phyloP scores from a whole-genome alignment of 2,888 invertebrate species.

The Scaptomyza tumidula region DNA sequence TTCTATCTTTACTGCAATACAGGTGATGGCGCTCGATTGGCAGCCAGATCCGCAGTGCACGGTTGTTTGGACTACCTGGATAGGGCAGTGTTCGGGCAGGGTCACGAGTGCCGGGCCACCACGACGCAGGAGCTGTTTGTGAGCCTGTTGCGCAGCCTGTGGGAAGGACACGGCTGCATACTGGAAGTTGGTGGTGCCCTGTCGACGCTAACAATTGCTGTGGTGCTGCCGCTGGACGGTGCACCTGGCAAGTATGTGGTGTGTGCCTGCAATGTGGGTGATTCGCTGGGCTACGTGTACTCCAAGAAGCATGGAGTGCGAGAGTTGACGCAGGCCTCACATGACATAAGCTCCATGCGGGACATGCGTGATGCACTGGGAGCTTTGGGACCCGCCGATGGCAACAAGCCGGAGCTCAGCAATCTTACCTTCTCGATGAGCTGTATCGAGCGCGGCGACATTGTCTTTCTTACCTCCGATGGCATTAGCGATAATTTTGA shows the following conservation, averaged over 20 bases:
- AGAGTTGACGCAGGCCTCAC: conserved; percentile 93
- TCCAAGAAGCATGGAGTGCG: conserved; percentile 90
- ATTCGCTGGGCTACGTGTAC: conserved; percentile 95
- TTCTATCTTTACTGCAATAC: conserved; percentile 52
- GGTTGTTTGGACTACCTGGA: conserved; percentile 93
- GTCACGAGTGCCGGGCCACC: conserved; percentile 83
- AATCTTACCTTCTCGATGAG: conserved; percentile 94
- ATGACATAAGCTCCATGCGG: conserved; percentile 91
- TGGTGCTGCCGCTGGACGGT: conserved; percentile 88
- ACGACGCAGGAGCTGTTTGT: conserved; percentile 91
- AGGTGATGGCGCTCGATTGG: conserved; percentile 92
- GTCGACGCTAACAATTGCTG: conserved; percentile 93
- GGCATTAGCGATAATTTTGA: conserved; percentile 96
- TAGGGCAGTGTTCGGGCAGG: conserved; percentile 87
- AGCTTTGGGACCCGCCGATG: conserved; percentile 94
- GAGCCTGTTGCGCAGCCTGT: conserved; percentile 91
- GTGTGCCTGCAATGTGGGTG: conserved; percentile 95
- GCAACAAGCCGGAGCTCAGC: conserved; percentile 92
- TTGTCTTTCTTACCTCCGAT: conserved; percentile 95
- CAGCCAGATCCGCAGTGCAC: conserved; percentile 93
- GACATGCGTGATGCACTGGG: conserved; percentile 96
- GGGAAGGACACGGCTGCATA: conserved; percentile 93
- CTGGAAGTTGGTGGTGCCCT: conserved; percentile 92
- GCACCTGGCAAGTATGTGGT: conserved; percentile 87
- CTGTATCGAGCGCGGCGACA: conserved; percentile 91